Evolutionary conservation across 1,140 invertebrate species (phyloP).

Genomic region (Hermetia illucens): DNA sequence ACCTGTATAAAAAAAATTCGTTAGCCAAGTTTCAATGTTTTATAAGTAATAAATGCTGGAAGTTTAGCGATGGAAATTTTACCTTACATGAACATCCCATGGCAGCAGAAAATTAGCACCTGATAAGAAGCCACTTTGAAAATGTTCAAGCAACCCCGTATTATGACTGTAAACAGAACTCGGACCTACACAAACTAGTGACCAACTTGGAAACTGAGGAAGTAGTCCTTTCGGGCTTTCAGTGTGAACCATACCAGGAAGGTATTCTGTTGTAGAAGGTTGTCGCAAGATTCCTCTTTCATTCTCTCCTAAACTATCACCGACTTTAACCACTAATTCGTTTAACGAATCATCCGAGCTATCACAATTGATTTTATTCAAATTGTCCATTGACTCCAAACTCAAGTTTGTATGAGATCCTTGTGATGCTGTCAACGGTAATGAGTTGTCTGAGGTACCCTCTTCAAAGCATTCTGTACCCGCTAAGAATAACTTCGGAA

Average conservation of each 20-base stretch:
- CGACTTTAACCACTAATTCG: constrained; percentile 20
- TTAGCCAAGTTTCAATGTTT: neutral
- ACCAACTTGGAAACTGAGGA: constrained; percentile 88
- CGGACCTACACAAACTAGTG: constrained; percentile 75
- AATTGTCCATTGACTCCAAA: constrained; percentile 7
- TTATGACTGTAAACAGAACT: constrained; percentile 86
- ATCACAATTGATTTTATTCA: constrained; percentile 7
- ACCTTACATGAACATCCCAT: constrained; percentile 82
- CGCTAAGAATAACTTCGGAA: constrained; percentile 11
- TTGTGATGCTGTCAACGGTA: constrained; percentile 9
- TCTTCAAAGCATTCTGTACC: constrained; percentile 1
- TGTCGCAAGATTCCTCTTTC: constrained; percentile 45
- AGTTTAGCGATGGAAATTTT: too few species aligned
- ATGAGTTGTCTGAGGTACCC: constrained; percentile 4
- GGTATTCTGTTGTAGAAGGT: constrained; percentile 76
- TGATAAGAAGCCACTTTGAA: constrained; percentile 73
- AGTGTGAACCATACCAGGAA: constrained; percentile 79
- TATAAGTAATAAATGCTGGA: neutral
- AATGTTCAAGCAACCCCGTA: constrained; percentile 58
- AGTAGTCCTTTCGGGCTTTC: constrained; percentile 60
- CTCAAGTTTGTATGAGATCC: constrained; percentile 10
- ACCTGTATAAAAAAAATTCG: neutral
- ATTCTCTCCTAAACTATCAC: constrained; percentile 6
- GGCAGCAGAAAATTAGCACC: constrained; percentile 86
- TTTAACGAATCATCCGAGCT: constrained; percentile 12